These are phyloP conservation scores for Teleopsis dalmanni DNA, from an alignment of 1,140 invertebrate genomes.

Conservation along the genomic window DNA sequence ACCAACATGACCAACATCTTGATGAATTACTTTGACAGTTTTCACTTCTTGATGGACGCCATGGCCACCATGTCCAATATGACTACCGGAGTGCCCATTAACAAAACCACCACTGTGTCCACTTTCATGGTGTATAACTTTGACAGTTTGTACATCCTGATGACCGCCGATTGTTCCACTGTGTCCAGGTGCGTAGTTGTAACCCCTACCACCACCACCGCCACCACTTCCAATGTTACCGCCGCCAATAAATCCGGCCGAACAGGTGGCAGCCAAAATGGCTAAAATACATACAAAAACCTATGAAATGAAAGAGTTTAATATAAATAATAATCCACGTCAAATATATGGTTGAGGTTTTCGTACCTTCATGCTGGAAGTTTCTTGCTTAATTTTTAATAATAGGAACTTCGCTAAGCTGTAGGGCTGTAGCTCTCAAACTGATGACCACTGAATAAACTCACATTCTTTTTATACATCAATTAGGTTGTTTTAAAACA, in stretches of 20 bases:
- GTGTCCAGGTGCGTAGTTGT: conserved; percentile 13
- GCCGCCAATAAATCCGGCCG: conserved; percentile 26
- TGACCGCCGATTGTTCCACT: conserved; percentile 3
- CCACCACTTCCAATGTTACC: conserved; percentile 27
- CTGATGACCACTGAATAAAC: background rate
- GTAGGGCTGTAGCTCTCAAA: background rate
- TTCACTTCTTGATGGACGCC: conserved; percentile 9
- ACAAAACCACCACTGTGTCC: background rate
- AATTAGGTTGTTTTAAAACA: too few species aligned
- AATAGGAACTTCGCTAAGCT: background rate
- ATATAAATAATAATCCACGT: too few species aligned
- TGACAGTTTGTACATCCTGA: background rate
- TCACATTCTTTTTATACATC: background rate
- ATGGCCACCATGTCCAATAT: conserved; percentile 1
- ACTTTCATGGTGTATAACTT: background rate
- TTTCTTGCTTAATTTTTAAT: background rate
- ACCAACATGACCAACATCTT: background rate
- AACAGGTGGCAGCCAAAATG: conserved; percentile 28
- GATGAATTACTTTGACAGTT: conserved; percentile 7
- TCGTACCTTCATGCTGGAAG: conserved; percentile 11
- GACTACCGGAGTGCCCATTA: conserved; percentile 1
- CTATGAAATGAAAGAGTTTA: conserved; percentile 12
- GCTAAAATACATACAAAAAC: conserved; percentile 33
- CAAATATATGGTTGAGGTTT: background rate
- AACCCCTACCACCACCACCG: conserved; percentile 14